Evolutionary conservation across 1,140 invertebrate genomes (phyloP), one percentile per base, ranked within the genome.

Genomic region (Nephotettix cincticeps): DNA sequence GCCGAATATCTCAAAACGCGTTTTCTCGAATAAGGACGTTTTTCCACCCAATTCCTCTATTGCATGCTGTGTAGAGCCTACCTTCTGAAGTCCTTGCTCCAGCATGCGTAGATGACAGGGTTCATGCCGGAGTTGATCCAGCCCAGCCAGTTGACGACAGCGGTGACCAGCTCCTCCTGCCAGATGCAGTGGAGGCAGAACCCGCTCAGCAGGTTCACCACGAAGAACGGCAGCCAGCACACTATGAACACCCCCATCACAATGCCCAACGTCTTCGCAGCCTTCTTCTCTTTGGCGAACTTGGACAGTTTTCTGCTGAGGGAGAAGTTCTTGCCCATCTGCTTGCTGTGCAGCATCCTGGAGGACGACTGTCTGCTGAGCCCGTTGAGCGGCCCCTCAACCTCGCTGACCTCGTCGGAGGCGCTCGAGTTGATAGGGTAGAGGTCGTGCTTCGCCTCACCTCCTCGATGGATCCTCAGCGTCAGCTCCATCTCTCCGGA

Each of bases 111-210:
- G 76, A 99, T 99, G 65, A 98, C 92, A 0, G 96, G 96, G 84
- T 98, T 98, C 94, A 98, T 96, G 32, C 93, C 92, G 27, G 96
- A 99, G 83, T 99, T 99, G 77, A 99, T 94, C 94, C 98, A 99
- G 56, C 98, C 98, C 1, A 99, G 88, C 98, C 98, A 99, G 36
- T 96, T 98, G 40, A 99, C 94, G 27, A 98, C 89, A 14, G 94
- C 93, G 71, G 94, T 94, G 1, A 98, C 91, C 47, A 96, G 88
- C 77, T 97, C 91, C 76, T 94, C 93, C 70, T 97, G 90, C 79
- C 89, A 88, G 70, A 96, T 92, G 80, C 94, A 97, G 73, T 90
- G 86, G 29, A 89, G 86, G 81, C 96, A 98, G 77, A 98, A 91
- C 0, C 95, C 96, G 9, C 93, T 93, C 75, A 97, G 80, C 70